A percentile compares a stretch with the other conserved stretches of the same genome.
phyloP scores from a whole-genome alignment of 2,113 vertebrate genomes.

The Mungos mungo region DNA sequence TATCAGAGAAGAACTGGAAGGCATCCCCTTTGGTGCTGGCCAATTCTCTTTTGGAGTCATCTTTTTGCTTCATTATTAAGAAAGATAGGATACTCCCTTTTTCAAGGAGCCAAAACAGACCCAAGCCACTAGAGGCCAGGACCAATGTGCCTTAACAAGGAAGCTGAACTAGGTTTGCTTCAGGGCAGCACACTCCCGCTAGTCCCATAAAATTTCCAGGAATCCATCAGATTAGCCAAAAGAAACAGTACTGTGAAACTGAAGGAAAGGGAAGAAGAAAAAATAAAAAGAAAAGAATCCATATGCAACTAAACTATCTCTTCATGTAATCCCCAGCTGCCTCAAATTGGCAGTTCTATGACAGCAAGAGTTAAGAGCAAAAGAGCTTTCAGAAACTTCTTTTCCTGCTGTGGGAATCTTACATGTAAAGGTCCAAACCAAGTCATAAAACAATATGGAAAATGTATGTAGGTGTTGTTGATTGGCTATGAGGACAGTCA shows the following conservation, averaged over 20 bases:
- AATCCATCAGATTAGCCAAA: constrained; percentile 68
- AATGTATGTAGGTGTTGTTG: not conserved
- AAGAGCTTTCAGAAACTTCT: not conserved
- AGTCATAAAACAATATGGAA: not conserved
- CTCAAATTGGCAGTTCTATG: constrained; percentile 7
- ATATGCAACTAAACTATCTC: not conserved
- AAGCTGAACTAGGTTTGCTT: constrained; percentile 45
- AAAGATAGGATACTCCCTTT: constrained; percentile 58
- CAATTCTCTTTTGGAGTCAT: constrained; percentile 34
- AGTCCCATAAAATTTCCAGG: constrained; percentile 67
- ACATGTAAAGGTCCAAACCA: not conserved
- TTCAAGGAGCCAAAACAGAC: not conserved
- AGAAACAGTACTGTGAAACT: constrained; percentile 54
- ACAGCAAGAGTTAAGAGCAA: not conserved
- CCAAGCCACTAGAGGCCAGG: constrained; percentile 6
- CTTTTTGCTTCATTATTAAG: constrained; percentile 54
- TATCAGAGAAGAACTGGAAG: not conserved
- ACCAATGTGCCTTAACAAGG: constrained; percentile 35
- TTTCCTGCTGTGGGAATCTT: not conserved
- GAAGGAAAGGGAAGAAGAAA: not conserved
- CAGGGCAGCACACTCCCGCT: constrained; percentile 33
- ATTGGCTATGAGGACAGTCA: not conserved
- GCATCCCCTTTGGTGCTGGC: not conserved
- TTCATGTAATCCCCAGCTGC: not conserved
- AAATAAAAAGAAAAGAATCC: not conserved